Conservation (phyloP, 2,888 invertebrate species). For the Cetonia aurata region DNA sequence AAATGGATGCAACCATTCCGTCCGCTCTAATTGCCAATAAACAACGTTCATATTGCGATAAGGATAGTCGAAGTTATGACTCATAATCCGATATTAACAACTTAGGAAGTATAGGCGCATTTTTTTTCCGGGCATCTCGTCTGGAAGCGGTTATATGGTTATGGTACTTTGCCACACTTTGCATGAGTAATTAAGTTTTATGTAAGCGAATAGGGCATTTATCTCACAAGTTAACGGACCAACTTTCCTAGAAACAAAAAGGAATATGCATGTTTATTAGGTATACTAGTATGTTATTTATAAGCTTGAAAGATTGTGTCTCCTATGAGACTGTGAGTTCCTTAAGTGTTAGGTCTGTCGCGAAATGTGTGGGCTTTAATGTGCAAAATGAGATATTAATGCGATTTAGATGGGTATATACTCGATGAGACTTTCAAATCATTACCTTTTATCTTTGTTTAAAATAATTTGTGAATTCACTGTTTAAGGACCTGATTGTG, state of each 20-base stretch:
- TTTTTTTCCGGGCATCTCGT: slow-evolving; percentile 2
- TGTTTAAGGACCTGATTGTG: too few species aligned
- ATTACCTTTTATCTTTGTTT: too few species aligned
- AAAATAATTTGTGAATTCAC: too few species aligned
- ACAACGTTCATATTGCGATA: slow-evolving; percentile 34
- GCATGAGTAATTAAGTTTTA: slow-evolving; percentile 17
- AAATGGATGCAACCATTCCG: not conserved
- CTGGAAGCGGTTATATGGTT: not conserved
- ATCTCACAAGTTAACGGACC: slow-evolving; percentile 31
- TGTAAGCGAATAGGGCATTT: slow-evolving; percentile 21
- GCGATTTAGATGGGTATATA: too few species aligned
- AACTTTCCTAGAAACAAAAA: slow-evolving; percentile 29
- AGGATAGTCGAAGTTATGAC: slow-evolving; percentile 31
- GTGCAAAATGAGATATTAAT: too few species aligned
- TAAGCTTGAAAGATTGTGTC: too few species aligned
- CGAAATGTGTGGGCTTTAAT: too few species aligned
- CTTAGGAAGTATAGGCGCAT: slow-evolving; percentile 30
- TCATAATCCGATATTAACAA: slow-evolving; percentile 38
- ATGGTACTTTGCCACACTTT: slow-evolving; percentile 13
- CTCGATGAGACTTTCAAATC: too few species aligned
- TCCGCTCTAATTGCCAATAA: slow-evolving; percentile 23
- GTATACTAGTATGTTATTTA: too few species aligned
- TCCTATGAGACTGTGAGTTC: too few species aligned
- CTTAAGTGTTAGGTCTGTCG: too few species aligned
- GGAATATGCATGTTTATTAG: too few species aligned